Conservation (phyloP, 2,888 invertebrate species). For the Sphaeridia pumilis region DNA sequence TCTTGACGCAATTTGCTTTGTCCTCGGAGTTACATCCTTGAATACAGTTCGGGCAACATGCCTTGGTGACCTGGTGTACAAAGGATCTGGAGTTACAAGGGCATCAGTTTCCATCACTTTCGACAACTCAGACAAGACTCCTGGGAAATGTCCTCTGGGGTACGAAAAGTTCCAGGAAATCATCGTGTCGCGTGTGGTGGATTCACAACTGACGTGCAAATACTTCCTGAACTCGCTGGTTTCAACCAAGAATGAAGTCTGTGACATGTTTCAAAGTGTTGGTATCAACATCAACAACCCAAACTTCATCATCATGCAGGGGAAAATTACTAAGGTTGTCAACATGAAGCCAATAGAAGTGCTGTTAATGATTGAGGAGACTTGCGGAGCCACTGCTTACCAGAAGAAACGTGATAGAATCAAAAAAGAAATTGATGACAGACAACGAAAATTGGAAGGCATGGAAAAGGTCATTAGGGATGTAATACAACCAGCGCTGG, state of each 20-base stretch:
- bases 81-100: constrained; percentile 92
- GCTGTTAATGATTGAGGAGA: constrained; percentile 95
- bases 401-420: constrained; percentile 82
- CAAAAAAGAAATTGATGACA: constrained; percentile 77
- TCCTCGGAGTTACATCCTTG: constrained; percentile 87
- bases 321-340: constrained; percentile 93
- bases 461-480: constrained; percentile 51
- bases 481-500: constrained; percentile 80
- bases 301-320: constrained; percentile 99
- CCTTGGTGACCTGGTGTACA: constrained; percentile 92
- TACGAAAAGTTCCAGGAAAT: constrained; percentile 86
- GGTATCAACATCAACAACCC: constrained; percentile 98
- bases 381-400: constrained; percentile 94
- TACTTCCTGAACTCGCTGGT: constrained; percentile 29
- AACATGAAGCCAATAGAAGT: constrained; percentile 99
- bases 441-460: constrained; percentile 78
- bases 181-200: constrained; percentile 62
- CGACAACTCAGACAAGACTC: constrained; percentile 65
- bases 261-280: constrained; percentile 90
- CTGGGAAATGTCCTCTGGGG: constrained; percentile 67
- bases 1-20: constrained; percentile 93
- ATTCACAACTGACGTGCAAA: constrained; percentile 26
- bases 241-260: constrained; percentile 67
- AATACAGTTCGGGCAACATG: constrained; percentile 78
- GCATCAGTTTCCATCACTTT: constrained; percentile 93